Base-by-base conservation (phyloP, 2,797 vertebrate species). In the Leuciscus waleckii region DNA sequence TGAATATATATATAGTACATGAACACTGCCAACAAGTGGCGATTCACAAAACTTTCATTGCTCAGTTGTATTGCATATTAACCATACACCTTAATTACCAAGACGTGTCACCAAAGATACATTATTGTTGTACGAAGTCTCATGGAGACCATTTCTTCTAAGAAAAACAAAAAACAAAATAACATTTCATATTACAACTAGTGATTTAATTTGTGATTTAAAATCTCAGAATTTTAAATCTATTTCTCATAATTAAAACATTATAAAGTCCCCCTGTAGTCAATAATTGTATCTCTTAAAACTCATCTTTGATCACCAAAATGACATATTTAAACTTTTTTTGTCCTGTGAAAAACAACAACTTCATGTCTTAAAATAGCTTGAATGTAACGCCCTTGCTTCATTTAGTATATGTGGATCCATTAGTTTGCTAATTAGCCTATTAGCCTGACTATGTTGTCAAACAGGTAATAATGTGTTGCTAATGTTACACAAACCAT, bases 21-120 rank as follows among this genome's bases (percentile, higher is more conserved):
- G 80, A 86, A 78, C 84, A 56, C 75, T 86, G 87, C 79, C 82
- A 29, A 58, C 82, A 80, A 87, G 79, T 89, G 82, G 79, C 54
- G 65, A 85, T 75, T 65, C 39, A 23, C 5, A 75, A 79, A 76
- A 84, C 19, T 73, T 76, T 69, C 70, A 81, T 32, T 8, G 32
- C 51, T 71, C 67, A 69, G 26, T 58, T 35, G 35, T 69, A 32
- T 65, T 63, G 54, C 13, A 74, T 32, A 63, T 63, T 49, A 21
- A 49, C 35, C 5, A 67, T 67, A 43, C 19, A 67, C 21, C 10
- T 16, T 61, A 58, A 43, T 75, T 41, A 41, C 14, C 17, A 29
- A 17, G 4, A 67, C 1, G 0, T 43, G 7, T 54, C n/a, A 76
- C 29, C 46, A 75, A 75, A 54, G 10, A 75, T 35, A 2, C 7